Evolutionary conservation across 1,140 invertebrate species (phyloP), one percentile per base, ranked within the genome.

Genomic region (Drosophila subobscura): DNA sequence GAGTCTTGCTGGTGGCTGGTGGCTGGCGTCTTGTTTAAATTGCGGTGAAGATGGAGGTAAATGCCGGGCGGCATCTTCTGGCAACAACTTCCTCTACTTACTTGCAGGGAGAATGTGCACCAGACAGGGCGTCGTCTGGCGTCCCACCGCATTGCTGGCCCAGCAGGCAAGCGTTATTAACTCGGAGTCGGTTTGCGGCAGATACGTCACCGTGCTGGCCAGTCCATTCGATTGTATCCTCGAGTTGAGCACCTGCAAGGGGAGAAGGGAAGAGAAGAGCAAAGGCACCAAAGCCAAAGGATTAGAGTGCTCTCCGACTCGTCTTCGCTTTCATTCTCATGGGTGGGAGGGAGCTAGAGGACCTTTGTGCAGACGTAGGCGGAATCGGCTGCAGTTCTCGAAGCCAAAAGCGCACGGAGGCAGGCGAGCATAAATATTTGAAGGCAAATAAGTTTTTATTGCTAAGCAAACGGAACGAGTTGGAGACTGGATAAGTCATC

Each of bases 81-180:
- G 50, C 71, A 75, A 79, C 54, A 53, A 67, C 61, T 66, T 74
- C 72, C 72, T 55, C 25, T 63, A 91, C 90, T 94, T 93, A 97
- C 97, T 95, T 77, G 96, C 96, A 71, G 95, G 95, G 66, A 96
- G 92, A 51, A 97, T 94, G 91, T 96, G 94, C 91, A 97, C 96
- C 52, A 96, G 92, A 89, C 97, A 98, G 4, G 97, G 96, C 71
- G 93, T 93, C 64, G 93, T 93, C 92, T 97, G 96, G 79, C 94
- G 94, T 47, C 97, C 97, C 7, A 97, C 94, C 68, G 93, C 93
- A 92, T 97, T 97, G 78, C 94, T 95, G 1, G 96, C 96, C 96
- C 96, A 97, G 85, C 97, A 98, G 8, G 96, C 95, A 0, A 98
- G 92, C 55, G 95, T 96, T 54, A 96, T 96, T 70, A 96, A 94